Conservation (phyloP, 2,797 vertebrate genomes). For the Platalea minor region DNA sequence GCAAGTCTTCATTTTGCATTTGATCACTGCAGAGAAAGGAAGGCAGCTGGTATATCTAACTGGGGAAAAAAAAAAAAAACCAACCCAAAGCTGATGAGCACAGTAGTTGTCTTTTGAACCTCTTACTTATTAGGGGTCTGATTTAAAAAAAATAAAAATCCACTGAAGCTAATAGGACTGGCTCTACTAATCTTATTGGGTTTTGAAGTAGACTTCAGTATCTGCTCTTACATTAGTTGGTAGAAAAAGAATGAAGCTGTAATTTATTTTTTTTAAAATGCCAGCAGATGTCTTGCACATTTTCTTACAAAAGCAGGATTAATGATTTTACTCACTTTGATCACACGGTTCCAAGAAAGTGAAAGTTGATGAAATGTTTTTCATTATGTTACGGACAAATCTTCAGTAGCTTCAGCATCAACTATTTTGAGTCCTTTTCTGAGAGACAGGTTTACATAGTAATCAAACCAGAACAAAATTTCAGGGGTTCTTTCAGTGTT, state of each 20-base stretch:
- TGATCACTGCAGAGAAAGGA: neutral
- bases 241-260: neutral
- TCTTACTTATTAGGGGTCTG: neutral
- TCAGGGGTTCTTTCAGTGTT: neutral
- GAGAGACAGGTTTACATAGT: neutral
- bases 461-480: neutral
- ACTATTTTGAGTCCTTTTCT: neutral
- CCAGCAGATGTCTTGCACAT: constrained; percentile 24
- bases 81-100: neutral
- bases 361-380: neutral
- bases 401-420: neutral
- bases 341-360: neutral
- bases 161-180: neutral
- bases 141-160: neutral
- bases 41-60: neutral
- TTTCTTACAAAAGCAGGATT: neutral
- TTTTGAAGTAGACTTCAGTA: neutral
- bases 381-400: neutral
- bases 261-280: neutral
- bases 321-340: neutral
- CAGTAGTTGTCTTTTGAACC: neutral
- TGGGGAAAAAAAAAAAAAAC: rapidly evolving
- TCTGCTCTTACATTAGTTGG: neutral
- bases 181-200: neutral
- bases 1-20: neutral